Conservation (phyloP, 1,140 invertebrate genomes). For the Musca domestica region DNA sequence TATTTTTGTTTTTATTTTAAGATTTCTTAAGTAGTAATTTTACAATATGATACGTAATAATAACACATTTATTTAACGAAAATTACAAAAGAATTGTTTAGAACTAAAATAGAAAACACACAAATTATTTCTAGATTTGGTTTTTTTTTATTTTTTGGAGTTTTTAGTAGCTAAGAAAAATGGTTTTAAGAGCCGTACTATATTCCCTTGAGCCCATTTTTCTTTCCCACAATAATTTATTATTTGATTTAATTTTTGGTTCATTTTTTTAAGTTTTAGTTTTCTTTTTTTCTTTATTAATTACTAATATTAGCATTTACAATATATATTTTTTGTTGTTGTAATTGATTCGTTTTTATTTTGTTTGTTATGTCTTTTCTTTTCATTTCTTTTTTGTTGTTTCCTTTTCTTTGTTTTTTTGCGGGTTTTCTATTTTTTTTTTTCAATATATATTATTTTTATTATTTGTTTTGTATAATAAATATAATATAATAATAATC, state of each 20-base stretch:
- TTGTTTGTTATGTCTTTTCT: constrained; percentile 1
- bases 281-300: background rate
- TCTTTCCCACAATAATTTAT: background rate
- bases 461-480: background rate
- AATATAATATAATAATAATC: constrained; percentile 6
- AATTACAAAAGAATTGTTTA: background rate
- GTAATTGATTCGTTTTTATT: constrained; percentile 5
- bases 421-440: constrained; percentile 1
- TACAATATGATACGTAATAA: constrained; percentile 18
- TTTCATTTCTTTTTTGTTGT: background rate
- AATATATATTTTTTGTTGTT: background rate
- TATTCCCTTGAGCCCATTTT: background rate
- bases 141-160: too few species aligned
- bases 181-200: background rate
- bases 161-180: background rate
- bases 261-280: background rate
- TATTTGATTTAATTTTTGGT: background rate
- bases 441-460: background rate
- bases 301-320: too few species aligned
- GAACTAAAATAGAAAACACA: too few species aligned
- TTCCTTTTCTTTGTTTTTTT: background rate
- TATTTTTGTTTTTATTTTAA: background rate
- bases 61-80: constrained; percentile 20
- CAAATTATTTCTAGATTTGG: too few species aligned
- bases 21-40: constrained; percentile 8